These are phyloP conservation scores for Drosophila biarmipes DNA, from an alignment of 1,140 invertebrate species.

Conservation along the genomic window DNA sequence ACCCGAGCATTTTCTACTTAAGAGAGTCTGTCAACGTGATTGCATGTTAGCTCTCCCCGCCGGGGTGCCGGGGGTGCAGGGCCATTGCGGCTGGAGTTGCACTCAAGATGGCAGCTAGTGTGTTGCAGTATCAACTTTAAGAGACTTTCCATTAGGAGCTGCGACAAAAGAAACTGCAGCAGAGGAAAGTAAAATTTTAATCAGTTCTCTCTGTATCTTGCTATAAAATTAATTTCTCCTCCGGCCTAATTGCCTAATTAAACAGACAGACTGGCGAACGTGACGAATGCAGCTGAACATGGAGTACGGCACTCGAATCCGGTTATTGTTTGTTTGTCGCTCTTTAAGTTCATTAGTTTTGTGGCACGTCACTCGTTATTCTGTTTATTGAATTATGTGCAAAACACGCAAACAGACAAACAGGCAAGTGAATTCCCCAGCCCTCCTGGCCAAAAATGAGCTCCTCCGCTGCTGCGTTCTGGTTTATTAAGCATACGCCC, in stretches of 20 bases:
- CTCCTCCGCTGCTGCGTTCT: conserved; percentile 13
- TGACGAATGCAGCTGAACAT: conserved; percentile 34
- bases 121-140: conserved; percentile 20
- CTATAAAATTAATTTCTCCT: not conserved
- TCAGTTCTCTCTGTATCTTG: not conserved
- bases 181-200: conserved; percentile 1
- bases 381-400: conserved; percentile 71
- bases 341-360: conserved; percentile 72
- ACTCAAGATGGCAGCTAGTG: conserved; percentile 25
- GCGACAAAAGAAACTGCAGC: conserved; percentile 1
- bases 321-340: conserved; percentile 27
- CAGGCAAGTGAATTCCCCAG: conserved; percentile 21
- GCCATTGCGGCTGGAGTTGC: conserved; percentile 34
- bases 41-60: conserved; percentile 62
- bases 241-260: conserved; percentile 29
- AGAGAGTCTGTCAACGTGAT: conserved; percentile 80
- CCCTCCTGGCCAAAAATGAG: not conserved
- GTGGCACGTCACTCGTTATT: conserved; percentile 65
- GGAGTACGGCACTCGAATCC: conserved; percentile 4
- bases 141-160: conserved; percentile 4
- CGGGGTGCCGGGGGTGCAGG: conserved; percentile 3
- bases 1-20: conserved; percentile 73
- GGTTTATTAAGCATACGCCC: conserved; percentile 66
- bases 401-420: conserved; percentile 47
- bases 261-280: conserved; percentile 30